A percentile compares a stretch with the other conserved stretches of the same genome.
phyloP scores from a whole-genome alignment of 2,797 vertebrate species.

The Menidia menidia region DNA sequence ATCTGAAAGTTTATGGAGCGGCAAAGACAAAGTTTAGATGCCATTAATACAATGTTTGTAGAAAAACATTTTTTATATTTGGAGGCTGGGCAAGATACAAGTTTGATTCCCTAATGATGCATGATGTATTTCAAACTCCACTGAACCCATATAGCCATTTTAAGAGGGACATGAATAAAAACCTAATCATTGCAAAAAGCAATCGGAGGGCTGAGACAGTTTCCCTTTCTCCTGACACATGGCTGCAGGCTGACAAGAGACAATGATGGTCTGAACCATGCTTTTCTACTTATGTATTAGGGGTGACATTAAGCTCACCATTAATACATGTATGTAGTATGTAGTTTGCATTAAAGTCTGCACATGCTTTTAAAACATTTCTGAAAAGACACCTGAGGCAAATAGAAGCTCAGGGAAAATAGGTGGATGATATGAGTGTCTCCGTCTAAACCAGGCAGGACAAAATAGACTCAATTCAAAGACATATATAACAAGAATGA shows the following conservation, averaged over 20 bases:
- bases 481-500: background rate
- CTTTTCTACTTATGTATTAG: background rate
- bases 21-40: no score
- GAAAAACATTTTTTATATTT: no score
- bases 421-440: no score
- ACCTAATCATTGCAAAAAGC: constrained; percentile 9
- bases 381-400: background rate
- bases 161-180: no score
- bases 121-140: background rate
- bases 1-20: no score
- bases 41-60: no score
- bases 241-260: constrained; percentile 44
- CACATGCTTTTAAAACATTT: background rate
- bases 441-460: background rate
- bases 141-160: no score
- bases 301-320: background rate
- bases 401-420: no score
- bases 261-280: background rate
- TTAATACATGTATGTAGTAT: background rate
- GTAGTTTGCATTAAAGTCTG: background rate
- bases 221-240: constrained; percentile 72
- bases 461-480: background rate
- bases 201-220: constrained; percentile 73
- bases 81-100: background rate
- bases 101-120: no score